Base-by-base conservation (phyloP, 2,113 vertebrate species). In the Sebastes fasciatus region DNA sequence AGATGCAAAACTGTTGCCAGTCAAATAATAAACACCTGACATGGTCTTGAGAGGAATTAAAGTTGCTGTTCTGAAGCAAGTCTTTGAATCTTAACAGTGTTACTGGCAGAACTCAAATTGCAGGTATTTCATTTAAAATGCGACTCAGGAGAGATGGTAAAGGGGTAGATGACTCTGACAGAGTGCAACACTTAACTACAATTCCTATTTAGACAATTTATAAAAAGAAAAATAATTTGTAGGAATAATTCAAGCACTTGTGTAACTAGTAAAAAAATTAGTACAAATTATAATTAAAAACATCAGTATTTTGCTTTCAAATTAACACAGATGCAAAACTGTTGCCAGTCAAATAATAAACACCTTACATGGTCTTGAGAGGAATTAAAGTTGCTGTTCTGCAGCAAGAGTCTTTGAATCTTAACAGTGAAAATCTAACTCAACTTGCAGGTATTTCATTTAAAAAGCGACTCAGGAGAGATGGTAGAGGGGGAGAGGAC, bases 101-200 rank as follows among this genome's bases (percentile, higher is more conserved):
- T 9, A n/a, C 7, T 17, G 34, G 23, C 1, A 0, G 12, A 67
- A 55, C 9, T 61, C 1, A 68, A 49, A 80, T 46, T 46, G 66
- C 0, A 21, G 8, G 1, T 1, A 49, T 43, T 64, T 45, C 1
- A 13, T 13, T 12, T 8, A 57, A 26, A 45, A 80, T 58, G 16
- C 46, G 21, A 60, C 40, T 72, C 2, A 46, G 64, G 6, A 60
- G 46, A 49, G 61, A 17, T 0, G 1, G 4, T 12, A 4, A 45
- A 45, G 21, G 42, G 52, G 16, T 2, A 34, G 19, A 49, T 46
- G 21, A 62, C 66, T 57, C 21, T 60, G 80, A 76, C 82, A 77
- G 26, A 26, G 26, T 26, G 26, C 19, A 45, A 26, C 26, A 26
- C 26, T 26, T 26, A 26, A 58, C 11, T 65, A 10, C 19, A 69